Base-by-base conservation (phyloP, 2,797 vertebrate species). In the Nannoperca australis region DNA sequence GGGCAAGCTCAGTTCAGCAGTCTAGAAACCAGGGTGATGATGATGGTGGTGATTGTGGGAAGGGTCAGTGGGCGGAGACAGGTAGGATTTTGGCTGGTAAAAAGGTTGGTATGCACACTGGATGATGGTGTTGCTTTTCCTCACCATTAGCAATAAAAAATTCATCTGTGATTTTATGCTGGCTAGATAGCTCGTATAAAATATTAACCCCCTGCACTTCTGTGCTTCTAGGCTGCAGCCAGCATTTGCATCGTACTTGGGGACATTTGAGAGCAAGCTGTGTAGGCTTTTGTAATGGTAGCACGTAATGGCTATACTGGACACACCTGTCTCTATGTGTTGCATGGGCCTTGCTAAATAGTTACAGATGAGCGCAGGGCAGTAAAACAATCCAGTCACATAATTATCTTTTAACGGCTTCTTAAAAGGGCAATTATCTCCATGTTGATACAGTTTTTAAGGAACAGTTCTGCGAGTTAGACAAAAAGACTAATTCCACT, bases 191-290 rank as follows among this genome's bases (percentile, higher is more conserved):
- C 47, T 66, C 76, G 77, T 83, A 93, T 93, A 49, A 91, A 93
- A 93, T 92, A 93, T 93, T 91, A 85, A 93, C 42, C 76, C 70
- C 4, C 40, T 80, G 73, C 84, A 76, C 87, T 79, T 87, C 49
- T 40, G 78, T 30, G 78, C 77, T 76, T 81, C 34, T 0, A 30
- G 50, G 36, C 65, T 42, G 78, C 63, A 63, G 54, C 54, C 55
- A 14, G 56, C 17, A 17, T 76, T 70, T 49, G 44, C 58, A 34
- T 66, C 6, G 5, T 22, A 30, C 53, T 47, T 6, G 50, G 56
- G 11, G 70, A 76, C 50, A 49, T 78, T 34, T 81, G 59, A 74
- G 54, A 50, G 78, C 56, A 66, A n/a, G 40, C 49, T 75, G 40
- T 32, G 45, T 44, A 14, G 13, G 22, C 56, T 20, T 78, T 77